Base-by-base conservation (phyloP, 2,888 invertebrate genomes). In the Nowickia ferox region DNA sequence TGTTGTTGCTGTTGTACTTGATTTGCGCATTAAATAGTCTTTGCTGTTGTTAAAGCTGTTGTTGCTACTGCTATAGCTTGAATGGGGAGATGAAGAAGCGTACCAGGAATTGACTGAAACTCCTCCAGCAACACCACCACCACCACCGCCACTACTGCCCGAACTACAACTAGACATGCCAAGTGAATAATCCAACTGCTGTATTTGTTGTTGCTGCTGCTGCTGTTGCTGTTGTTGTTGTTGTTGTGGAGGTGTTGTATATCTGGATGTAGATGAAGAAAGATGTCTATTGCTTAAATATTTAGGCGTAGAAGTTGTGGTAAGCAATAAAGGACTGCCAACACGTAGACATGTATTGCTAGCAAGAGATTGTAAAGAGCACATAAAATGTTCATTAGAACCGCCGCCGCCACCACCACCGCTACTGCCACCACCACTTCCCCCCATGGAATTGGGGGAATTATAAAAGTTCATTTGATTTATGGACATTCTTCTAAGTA, bases 361-460 rank as follows among this genome's bases (percentile, higher is more conserved):
- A 74, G 93, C 93, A 84, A 93, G 84, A 22, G 93, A 92, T 87
- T 93, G 93, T 80, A 93, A 88, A 48, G 92, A 91, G 84, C 91
- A 91, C 66, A 92, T 84, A 42, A 91, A 90, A 65, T 91, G 91
- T 17, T 90, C 90, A 9, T 83, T 86, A 17, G 88, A 88, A 71
- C 87, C 87, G 0, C 89, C 88, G 9, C 89, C 88, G 4, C 88
- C 87, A 9, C 89, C 74, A n/a, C 84, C 68, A 13, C 89, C 6
- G 74, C 88, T 79, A 77, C 88, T 38, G 84, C 78, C 79, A 88
- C 75, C 74, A 65, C 74, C 82, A 74, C 78, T 87, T 63, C 86
- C 87, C 63, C 72, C 74, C 72, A 74, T 78, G 40, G 88, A 83
- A 81, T 87, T 79, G 77, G 66, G 84, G 55, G 77, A 82, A 66